A percentile compares a stretch with the other conserved stretches of the same genome.
Conservation (phyloP, 2,888 invertebrate genomes). For the Augochlorella aurata region DNA sequence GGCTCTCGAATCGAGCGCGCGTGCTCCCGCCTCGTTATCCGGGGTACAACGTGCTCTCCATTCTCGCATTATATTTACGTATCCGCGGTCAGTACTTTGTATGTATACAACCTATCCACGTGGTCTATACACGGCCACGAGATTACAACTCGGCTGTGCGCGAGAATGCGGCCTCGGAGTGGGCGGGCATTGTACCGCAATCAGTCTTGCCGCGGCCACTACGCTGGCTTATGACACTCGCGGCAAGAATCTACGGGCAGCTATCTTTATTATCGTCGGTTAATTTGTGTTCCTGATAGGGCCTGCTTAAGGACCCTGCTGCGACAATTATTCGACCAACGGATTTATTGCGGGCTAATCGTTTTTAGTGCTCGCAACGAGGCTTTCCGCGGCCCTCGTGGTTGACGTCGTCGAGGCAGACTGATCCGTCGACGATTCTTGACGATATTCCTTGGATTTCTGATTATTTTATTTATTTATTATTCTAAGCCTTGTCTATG, state of each 20-base stretch:
- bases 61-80: conserved; percentile 45
- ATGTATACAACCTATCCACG: conserved; percentile 27
- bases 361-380: too few relatives aligned
- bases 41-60: conserved; percentile 38
- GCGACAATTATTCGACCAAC: too few relatives aligned
- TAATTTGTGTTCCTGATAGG: too few relatives aligned
- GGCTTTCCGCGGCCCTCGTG: too few relatives aligned
- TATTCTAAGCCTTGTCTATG: too few relatives aligned
- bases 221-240: neutral
- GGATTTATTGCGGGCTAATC: too few relatives aligned
- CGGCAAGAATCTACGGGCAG: neutral
- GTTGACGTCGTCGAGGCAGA: too few relatives aligned
- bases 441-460: too few relatives aligned
- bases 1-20: conserved; percentile 30
- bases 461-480: too few relatives aligned
- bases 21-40: conserved; percentile 45
- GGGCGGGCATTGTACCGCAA: neutral
- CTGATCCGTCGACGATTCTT: too few relatives aligned
- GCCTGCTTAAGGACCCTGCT: too few relatives aligned
- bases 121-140: conserved; percentile 23
- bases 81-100: conserved; percentile 29
- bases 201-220: neutral
- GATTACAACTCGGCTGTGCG: conserved; percentile 16
- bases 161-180: neutral
- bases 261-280: too few relatives aligned